These are phyloP conservation scores for Polyommatus icarus DNA, from an alignment of 2,888 invertebrate species.

Conservation along the genomic window DNA sequence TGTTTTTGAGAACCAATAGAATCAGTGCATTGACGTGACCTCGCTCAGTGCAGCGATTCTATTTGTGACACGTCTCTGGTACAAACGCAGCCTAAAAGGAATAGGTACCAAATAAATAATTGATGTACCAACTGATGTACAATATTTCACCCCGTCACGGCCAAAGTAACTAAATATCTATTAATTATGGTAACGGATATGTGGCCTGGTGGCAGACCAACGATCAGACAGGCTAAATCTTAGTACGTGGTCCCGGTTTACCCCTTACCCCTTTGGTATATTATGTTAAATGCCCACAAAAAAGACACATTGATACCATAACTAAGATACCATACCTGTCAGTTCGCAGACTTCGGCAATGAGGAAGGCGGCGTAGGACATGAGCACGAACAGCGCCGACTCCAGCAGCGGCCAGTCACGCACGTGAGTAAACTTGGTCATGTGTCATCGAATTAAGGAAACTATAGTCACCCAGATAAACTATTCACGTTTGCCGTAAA, in stretches of 20 bases:
- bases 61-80: too few relatives aligned
- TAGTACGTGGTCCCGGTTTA: background rate
- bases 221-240: background rate
- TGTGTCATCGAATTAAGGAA: constrained; percentile 74
- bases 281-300: background rate
- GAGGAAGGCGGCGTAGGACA: constrained; percentile 98
- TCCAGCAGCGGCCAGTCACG: constrained; percentile 97
- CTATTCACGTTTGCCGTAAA: background rate
- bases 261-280: background rate
- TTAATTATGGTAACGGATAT: too few relatives aligned
- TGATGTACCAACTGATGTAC: too few relatives aligned
- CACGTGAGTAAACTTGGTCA: constrained; percentile 97
- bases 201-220: too few relatives aligned
- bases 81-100: too few relatives aligned
- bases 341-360: constrained; percentile 97
- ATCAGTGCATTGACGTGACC: too few relatives aligned
- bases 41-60: too few relatives aligned
- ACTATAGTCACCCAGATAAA: background rate
- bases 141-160: too few relatives aligned
- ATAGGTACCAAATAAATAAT: too few relatives aligned
- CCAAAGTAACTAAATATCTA: too few relatives aligned
- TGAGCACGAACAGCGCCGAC: constrained; percentile 96
- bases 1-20: too few relatives aligned
- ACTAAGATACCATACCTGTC: constrained; percentile 83
- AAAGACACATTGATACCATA: background rate